phyloP scores from a whole-genome alignment of 2,797 vertebrate genomes.

The Rhynchonycteris naso region DNA sequence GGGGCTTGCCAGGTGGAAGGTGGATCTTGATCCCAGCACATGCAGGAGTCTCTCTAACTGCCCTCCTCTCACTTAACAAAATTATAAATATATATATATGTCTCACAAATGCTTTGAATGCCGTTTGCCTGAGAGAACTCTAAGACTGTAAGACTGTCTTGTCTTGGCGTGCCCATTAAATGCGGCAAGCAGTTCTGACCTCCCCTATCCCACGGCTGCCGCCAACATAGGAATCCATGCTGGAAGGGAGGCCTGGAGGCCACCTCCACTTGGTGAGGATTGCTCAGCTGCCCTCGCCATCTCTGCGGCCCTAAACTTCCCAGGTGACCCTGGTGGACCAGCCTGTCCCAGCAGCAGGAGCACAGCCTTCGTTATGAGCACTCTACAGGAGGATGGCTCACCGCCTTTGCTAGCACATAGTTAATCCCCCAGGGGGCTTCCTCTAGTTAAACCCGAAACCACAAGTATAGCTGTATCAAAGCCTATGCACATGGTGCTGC shows the following conservation, averaged over 20 bases:
- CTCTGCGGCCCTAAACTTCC: background rate
- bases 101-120: background rate
- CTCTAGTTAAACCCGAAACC: slow-evolving; percentile 68
- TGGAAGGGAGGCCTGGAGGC: background rate
- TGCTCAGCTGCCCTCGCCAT: background rate
- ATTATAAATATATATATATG: background rate
- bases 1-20: no score
- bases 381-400: background rate
- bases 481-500: slow-evolving; percentile 51
- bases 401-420: background rate
- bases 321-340: background rate
- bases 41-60: no score
- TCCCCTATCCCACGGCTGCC: background rate
- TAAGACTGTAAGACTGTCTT: background rate
- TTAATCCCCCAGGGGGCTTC: slow-evolving; percentile 40
- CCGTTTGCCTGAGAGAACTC: background rate
- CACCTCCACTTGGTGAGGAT: background rate
- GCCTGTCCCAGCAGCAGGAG: background rate
- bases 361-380: background rate
- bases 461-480: slow-evolving; percentile 38
- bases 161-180: background rate
- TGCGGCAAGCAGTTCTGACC: background rate
- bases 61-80: no score
- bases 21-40: no score
- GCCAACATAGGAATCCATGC: background rate